phyloP scores from a whole-genome alignment of 2,888 invertebrate genomes.

The Plagodis pulveraria region DNA sequence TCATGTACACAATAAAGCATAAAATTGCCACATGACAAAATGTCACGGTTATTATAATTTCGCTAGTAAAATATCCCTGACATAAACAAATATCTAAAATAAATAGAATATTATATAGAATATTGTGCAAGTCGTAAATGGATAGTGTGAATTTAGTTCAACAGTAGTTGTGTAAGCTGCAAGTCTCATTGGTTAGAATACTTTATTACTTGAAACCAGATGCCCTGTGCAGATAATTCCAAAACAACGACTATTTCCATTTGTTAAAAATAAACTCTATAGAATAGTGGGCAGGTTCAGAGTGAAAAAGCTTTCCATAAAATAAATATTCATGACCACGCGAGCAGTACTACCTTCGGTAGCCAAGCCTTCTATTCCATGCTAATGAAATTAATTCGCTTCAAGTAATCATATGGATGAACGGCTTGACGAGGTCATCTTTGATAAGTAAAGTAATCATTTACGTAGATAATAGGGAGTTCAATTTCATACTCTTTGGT shows the following conservation, averaged over 20 bases:
- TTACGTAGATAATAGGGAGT: too few relatives aligned
- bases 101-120: too few relatives aligned
- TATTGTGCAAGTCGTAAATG: too few relatives aligned
- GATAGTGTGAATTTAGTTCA: background rate
- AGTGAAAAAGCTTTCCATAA: constrained; percentile 58
- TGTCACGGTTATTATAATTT: too few relatives aligned
- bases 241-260: constrained; percentile 16
- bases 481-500: too few relatives aligned
- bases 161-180: background rate
- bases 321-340: constrained; percentile 77
- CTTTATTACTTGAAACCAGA: constrained; percentile 19
- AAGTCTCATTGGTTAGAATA: background rate
- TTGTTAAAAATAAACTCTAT: constrained; percentile 53
- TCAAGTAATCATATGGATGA: constrained; percentile 23
- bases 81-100: too few relatives aligned
- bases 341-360: constrained; percentile 51
- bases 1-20: too few relatives aligned
- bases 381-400: constrained; percentile 54
- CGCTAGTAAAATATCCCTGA: too few relatives aligned
- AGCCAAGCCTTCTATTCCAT: constrained; percentile 64
- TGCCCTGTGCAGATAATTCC: constrained; percentile 19
- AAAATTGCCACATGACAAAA: too few relatives aligned
- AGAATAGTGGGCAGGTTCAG: constrained; percentile 51
- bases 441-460: background rate
- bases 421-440: constrained; percentile 15